These are phyloP conservation scores for Pterocles burchelli DNA, from an alignment of 2,113 vertebrate genomes.

Conservation along the genomic window DNA sequence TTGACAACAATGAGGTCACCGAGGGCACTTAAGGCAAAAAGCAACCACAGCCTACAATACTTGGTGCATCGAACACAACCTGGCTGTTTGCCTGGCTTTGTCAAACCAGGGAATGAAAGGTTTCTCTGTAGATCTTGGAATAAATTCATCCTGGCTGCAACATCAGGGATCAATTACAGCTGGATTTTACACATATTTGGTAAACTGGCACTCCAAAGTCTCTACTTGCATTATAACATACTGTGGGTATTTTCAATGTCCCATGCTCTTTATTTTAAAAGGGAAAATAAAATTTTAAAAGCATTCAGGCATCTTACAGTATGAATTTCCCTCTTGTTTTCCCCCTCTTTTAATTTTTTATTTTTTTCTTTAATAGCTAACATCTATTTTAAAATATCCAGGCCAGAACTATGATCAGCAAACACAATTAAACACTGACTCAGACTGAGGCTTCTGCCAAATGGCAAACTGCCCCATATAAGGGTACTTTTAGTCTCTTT, in stretches of 20 bases:
- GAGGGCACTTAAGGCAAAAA: neutral
- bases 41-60: neutral
- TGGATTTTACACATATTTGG: neutral
- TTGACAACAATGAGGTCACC: neutral
- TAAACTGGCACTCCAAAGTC: neutral
- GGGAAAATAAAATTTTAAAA: neutral
- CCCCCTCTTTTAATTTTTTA: neutral
- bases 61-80: neutral
- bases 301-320: neutral
- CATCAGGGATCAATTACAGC: neutral
- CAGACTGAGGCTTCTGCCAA: neutral
- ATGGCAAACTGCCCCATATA: neutral
- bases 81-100: neutral
- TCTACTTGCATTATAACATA: neutral
- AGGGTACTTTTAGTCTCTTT: constrained; percentile 6
- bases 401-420: neutral
- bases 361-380: neutral
- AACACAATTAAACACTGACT: constrained; percentile 22
- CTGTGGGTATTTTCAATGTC: neutral
- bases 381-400: neutral
- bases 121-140: neutral
- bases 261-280: neutral
- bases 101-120: neutral
- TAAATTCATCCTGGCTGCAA: neutral
- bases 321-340: neutral